Conservation (phyloP, 2,888 invertebrate genomes). For the Saturnia japonica region DNA sequence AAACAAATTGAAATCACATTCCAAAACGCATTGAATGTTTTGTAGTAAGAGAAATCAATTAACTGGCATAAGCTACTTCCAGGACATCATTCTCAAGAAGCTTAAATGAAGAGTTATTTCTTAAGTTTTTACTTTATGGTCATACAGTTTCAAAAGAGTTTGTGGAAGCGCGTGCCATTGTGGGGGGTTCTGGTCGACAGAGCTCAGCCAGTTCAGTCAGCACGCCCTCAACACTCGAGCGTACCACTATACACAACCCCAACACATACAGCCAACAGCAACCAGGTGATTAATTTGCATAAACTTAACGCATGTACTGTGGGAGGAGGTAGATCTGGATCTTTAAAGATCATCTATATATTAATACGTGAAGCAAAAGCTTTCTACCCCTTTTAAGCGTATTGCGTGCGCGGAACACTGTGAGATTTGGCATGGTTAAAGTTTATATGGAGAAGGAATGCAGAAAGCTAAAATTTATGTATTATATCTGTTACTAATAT, state of each 20-base stretch:
- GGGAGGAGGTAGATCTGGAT: background rate
- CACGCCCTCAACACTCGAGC: constrained; percentile 83
- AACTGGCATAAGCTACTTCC: too few species aligned
- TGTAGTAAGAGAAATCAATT: too few species aligned
- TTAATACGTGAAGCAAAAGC: too few species aligned
- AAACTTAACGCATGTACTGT: background rate
- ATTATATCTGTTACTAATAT: too few species aligned
- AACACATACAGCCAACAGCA: constrained; percentile 51
- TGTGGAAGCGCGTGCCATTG: constrained; percentile 70
- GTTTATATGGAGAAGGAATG: too few species aligned
- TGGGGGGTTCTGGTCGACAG: constrained; percentile 69
- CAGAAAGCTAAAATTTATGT: too few species aligned
- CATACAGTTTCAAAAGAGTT: constrained; percentile 72
- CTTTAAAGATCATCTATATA: too few species aligned
- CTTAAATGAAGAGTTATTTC: background rate
- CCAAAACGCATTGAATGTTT: background rate
- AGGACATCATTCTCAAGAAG: too few species aligned
- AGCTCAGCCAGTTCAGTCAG: constrained; percentile 82
- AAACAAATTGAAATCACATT: background rate
- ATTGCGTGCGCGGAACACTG: too few species aligned
- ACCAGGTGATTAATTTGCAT: constrained; percentile 37
- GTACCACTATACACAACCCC: constrained; percentile 79
- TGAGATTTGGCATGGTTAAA: too few species aligned
- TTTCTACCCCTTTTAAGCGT: too few species aligned
- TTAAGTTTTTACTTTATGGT: background rate